Base-by-base conservation (phyloP, 2,797 vertebrate genomes). In the Argyrosomus regius region DNA sequence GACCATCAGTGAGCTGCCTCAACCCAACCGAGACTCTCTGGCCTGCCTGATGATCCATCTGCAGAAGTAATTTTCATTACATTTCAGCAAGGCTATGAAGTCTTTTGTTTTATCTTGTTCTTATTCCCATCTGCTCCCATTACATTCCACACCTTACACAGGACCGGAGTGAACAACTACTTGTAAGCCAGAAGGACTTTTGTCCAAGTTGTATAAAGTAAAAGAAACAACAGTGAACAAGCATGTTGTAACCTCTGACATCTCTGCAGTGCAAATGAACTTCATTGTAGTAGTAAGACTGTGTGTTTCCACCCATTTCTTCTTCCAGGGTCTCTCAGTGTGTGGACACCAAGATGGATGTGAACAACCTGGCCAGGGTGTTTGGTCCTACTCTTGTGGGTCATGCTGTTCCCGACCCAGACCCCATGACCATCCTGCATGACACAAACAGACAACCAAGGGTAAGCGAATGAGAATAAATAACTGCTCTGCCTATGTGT, bases 331-430 rank as follows among this genome's bases (percentile, higher is more conserved):
- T 99, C 78, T 95, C 97, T 82, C 94, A 95, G 83, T 95, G 96
- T 90, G 89, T 92, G 0, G 93, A 95, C 4, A 97, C 96, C 3
- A 98, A 96, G 94, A 99, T 99, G 98, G 96, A 97, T 41, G 31
- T 95, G 72, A 73, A 80, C 77, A 98, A 99, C 88, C 87, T 99
- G 88, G 93, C 97, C 78, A 96, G 95, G 80, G 94, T 99, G 63
- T 98, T 99, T 89, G 98, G 97, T 1, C 98, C 98, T 12, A 99
- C 97, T 0, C 94, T 99, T 18, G 97, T 98, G 0, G 98, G 96
- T 39, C 97, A 98, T 3, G 96, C 96, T 0, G 94, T 96, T 11
- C 91, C 97, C 1, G 95, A 98, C 73, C 98, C 97, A 20, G 96
- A 98, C 66, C 96, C 97, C 0, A 91, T 97, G 96, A 97, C 95